Conservation (phyloP, 2,113 vertebrate species). For the Rhegmatorhina hoffmannsi region DNA sequence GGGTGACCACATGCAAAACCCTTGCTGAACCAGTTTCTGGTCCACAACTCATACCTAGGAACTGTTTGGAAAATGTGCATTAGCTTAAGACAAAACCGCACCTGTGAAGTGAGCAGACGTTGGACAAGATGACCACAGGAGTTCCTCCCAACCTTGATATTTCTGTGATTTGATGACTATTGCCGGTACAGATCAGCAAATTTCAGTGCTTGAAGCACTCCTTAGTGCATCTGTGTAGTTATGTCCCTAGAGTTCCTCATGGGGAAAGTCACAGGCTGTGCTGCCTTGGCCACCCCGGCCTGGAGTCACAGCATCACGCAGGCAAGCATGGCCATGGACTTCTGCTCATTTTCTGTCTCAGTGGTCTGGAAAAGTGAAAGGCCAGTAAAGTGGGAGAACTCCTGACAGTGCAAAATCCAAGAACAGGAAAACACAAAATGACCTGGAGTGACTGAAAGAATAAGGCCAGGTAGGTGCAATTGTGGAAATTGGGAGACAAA, state of each 20-base stretch:
- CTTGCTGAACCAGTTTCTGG: not conserved
- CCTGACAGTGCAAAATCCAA: not conserved
- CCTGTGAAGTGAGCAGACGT: not conserved
- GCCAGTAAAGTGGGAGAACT: not conserved
- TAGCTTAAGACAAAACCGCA: not conserved
- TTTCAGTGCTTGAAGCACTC: not conserved
- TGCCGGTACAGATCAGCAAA: not conserved
- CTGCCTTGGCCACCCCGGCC: not conserved
- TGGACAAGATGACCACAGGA: not conserved
- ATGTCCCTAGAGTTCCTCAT: not conserved
- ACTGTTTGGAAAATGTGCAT: not conserved
- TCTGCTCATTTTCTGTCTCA: not conserved
- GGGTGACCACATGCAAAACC: not conserved
- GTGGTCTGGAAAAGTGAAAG: not conserved
- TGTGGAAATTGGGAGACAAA: not conserved
- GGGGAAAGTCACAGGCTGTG: not conserved
- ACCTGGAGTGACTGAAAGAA: not conserved
- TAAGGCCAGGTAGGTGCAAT: not conserved
- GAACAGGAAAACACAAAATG: not conserved
- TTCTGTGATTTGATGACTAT: not conserved
- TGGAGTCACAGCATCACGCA: not conserved
- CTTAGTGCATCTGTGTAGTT: not conserved
- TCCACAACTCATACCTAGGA: not conserved
- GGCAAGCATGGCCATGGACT: not conserved
- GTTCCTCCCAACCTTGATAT: not conserved